A percentile compares a stretch with the other conserved stretches of the same genome.
phyloP scores from a whole-genome alignment of 2,797 vertebrate species.

The Coregonus sp. region DNA sequence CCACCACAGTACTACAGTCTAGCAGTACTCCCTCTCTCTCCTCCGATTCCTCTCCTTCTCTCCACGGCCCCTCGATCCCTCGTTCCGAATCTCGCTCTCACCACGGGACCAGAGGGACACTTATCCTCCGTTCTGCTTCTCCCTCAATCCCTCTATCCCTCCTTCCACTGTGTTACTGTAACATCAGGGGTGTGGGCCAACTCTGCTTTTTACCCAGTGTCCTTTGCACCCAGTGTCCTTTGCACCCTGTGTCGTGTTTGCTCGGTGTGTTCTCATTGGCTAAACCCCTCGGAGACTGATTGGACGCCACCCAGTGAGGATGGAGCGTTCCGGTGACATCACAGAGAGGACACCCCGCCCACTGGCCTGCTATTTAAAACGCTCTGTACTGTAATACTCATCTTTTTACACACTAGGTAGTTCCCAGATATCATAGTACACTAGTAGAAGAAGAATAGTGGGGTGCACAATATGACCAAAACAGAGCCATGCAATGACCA shows the following conservation, averaged over 20 bases:
- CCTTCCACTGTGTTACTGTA: conserved; percentile 4
- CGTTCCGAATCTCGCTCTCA: neutral
- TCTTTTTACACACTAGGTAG: neutral
- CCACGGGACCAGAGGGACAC: neutral
- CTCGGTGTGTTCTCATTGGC: conserved; percentile 22
- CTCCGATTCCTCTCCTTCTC: conserved; percentile 36
- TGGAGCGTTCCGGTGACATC: conserved; percentile 19
- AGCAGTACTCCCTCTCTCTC: conserved; percentile 5
- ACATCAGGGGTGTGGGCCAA: conserved; percentile 16
- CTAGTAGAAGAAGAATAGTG: neutral
- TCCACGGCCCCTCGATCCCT: conserved; percentile 4
- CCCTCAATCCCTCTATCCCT: neutral
- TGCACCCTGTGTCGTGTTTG: conserved; percentile 7
- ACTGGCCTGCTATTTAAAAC: conserved; percentile 20
- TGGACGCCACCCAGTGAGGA: conserved; percentile 14
- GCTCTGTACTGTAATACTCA: conserved; percentile 1
- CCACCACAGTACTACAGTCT: conserved; percentile 18
- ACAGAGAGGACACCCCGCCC: conserved; percentile 13
- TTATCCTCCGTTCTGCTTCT: neutral
- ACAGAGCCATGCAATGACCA: neutral
- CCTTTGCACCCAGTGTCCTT: neutral
- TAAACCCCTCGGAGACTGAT: conserved; percentile 11
- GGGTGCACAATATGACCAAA: conserved; percentile 2
- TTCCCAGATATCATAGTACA: neutral
- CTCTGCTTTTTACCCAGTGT: conserved; percentile 1